A percentile compares a stretch with the other conserved stretches of the same genome.
Evolutionary conservation across 2,888 invertebrate genomes (phyloP).

Genomic region (Ryuthela nishihirai): DNA sequence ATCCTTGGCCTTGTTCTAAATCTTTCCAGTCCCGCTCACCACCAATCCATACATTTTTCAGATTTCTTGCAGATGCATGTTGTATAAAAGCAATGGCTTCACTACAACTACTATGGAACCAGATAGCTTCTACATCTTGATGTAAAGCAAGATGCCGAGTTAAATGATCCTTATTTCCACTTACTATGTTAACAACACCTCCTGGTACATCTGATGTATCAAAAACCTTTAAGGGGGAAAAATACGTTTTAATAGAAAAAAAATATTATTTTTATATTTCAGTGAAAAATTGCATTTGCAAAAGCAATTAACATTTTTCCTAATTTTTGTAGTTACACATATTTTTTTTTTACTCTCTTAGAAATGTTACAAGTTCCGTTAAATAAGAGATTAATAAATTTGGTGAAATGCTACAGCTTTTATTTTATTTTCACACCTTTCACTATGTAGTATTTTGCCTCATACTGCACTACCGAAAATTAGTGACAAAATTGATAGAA

Average conservation of each 20-base stretch:
- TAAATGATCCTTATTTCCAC: conserved; percentile 50
- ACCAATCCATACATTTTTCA: background rate
- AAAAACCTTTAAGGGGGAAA: conserved; percentile 48
- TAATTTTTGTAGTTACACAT: too few species aligned
- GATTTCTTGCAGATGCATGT: background rate
- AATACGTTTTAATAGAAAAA: background rate
- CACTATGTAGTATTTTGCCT: too few species aligned
- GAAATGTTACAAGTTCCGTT: too few species aligned
- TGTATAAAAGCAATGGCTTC: conserved; percentile 47
- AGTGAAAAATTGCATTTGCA: background rate
- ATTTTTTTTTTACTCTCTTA: too few species aligned
- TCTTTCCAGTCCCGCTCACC: background rate
- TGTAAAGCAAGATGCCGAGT: conserved; percentile 51
- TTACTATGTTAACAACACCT: conserved; percentile 53
- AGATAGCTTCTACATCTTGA: conserved; percentile 49
- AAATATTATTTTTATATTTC: background rate
- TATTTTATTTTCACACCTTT: too few species aligned
- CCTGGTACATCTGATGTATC: conserved; percentile 54
- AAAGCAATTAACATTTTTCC: too few species aligned
- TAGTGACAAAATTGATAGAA: too few species aligned
- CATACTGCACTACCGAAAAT: too few species aligned
- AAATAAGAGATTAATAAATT: too few species aligned
- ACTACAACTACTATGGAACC: conserved; percentile 50
- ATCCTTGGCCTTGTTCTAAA: conserved; percentile 44
- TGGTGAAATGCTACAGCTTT: too few species aligned